These are phyloP conservation scores for Nerophis lumbriciformis DNA, from an alignment of 2,113 vertebrate genomes.

Conservation along the genomic window DNA sequence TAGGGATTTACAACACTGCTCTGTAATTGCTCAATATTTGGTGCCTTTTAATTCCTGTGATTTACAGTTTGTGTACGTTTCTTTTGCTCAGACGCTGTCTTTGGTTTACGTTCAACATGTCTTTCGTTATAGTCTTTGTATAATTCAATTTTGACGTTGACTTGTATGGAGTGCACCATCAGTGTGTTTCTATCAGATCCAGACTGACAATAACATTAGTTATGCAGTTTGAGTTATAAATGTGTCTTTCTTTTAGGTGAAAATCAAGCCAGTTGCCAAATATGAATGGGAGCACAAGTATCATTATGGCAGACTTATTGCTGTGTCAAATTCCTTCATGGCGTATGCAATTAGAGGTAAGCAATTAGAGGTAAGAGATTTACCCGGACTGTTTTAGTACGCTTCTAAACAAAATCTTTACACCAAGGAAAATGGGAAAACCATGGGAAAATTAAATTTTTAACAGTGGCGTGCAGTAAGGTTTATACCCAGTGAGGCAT, in stretches of 20 bases:
- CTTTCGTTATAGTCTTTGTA: no score
- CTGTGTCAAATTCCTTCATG: constrained; percentile 92
- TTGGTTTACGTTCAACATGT: no score
- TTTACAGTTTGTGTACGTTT: no score
- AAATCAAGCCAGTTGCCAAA: constrained; percentile 96
- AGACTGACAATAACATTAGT: neutral
- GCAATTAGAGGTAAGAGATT: neutral
- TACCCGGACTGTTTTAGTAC: neutral
- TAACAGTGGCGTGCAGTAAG: no score
- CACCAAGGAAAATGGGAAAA: neutral
- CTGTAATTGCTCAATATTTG: no score
- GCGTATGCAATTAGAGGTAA: constrained; percentile 94
- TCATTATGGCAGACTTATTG: constrained; percentile 93
- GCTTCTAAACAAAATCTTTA: neutral
- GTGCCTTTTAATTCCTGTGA: no score
- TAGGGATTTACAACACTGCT: no score
- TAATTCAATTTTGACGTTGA: neutral
- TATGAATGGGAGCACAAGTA: constrained; percentile 99
- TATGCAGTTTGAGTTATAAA: neutral
- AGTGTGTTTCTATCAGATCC: neutral
- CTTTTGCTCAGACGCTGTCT: no score
- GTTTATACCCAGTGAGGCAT: no score
- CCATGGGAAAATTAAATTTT: no score
- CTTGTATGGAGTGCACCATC: neutral
- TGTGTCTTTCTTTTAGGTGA: constrained; percentile 78